phyloP scores from a whole-genome alignment of 2,888 invertebrate species.

The Campoplex nolae region DNA sequence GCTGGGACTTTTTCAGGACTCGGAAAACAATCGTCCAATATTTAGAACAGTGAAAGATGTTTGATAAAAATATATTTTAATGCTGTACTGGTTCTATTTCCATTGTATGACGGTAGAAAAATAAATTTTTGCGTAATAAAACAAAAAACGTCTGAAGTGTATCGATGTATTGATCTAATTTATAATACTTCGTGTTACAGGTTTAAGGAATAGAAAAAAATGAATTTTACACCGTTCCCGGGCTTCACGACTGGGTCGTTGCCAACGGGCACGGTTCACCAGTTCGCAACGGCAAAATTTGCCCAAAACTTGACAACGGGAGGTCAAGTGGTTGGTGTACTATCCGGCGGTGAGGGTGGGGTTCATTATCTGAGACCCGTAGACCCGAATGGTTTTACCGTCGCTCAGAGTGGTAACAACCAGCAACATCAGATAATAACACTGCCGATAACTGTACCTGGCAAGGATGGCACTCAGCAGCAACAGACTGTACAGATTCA shows the following conservation, averaged over 20 bases:
- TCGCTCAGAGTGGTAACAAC: slow-evolving; percentile 81
- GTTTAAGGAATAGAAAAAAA: slow-evolving; percentile 82
- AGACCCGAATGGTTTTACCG: slow-evolving; percentile 85
- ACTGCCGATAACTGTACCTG: slow-evolving; percentile 92
- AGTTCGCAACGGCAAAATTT: slow-evolving; percentile 89
- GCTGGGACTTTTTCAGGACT: background rate
- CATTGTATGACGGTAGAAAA: background rate
- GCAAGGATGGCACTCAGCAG: slow-evolving; percentile 90
- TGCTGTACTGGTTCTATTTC: background rate
- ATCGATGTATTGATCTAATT: background rate
- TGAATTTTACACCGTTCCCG: slow-evolving; percentile 92
- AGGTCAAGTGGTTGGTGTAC: slow-evolving; percentile 90
- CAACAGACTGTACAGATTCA: slow-evolving; percentile 91
- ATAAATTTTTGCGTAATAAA: background rate
- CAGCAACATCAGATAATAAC: slow-evolving; percentile 90
- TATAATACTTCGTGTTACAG: slow-evolving; percentile 59
- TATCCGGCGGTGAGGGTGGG: slow-evolving; percentile 90
- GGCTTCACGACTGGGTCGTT: slow-evolving; percentile 87
- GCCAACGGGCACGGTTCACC: slow-evolving; percentile 87
- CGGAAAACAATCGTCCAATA: background rate
- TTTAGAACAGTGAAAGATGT: background rate
- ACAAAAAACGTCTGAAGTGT: background rate
- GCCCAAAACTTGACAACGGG: slow-evolving; percentile 90
- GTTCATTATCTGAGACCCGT: slow-evolving; percentile 90
- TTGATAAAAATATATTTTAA: background rate